Base-by-base conservation (phyloP, 2,888 invertebrate genomes). In the Drosophila formosana region DNA sequence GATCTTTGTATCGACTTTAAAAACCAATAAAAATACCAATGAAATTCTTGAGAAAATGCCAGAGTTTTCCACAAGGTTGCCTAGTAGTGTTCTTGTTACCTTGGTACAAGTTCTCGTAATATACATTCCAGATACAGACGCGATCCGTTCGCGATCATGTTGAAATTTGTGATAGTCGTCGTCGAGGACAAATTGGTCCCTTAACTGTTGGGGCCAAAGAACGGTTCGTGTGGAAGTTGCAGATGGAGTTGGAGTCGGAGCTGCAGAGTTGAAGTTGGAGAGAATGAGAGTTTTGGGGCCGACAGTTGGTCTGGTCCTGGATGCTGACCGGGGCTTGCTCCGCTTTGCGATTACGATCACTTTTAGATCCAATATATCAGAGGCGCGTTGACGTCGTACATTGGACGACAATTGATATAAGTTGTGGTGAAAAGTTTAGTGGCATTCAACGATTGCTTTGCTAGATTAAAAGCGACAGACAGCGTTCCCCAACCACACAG, bases 401-500 rank as follows among this genome's bases (percentile, higher is more conserved):
- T 90, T 86, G 89, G 90, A 88, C 90, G 90, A 88, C 90, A 90
- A 90, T 89, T 90, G 90, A 90, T 88, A 90, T 89, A 90, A 90
- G 87, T 86, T 89, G 89, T 83, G 89, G 90, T 82, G 88, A 86
- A 90, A 89, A 90, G 90, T 86, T 90, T 90, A 89, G 83, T 83
- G 89, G 89, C 89, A 90, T 89, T 90, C 87, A 87, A 86, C 89
- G 90, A 90, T 90, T 88, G 89, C 88, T 83, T 89, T 89, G 89
- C 87, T 87, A 86, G 86, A 87, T 87, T 87, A 87, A 90, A 82
- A 85, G 85, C 89, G 83, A 89, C 86, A 87, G 82, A 82, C 84
- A 75, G 73, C 71, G 68, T 52, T 61, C 58, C 50, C 51, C 51
- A 55, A 46, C 41, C 69, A 49, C 34, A 23, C 60, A 34, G 43